A percentile compares a stretch with the other conserved stretches of the same genome.
Conservation (phyloP, 1,140 invertebrate species). For the Xylocopa sonorina region DNA sequence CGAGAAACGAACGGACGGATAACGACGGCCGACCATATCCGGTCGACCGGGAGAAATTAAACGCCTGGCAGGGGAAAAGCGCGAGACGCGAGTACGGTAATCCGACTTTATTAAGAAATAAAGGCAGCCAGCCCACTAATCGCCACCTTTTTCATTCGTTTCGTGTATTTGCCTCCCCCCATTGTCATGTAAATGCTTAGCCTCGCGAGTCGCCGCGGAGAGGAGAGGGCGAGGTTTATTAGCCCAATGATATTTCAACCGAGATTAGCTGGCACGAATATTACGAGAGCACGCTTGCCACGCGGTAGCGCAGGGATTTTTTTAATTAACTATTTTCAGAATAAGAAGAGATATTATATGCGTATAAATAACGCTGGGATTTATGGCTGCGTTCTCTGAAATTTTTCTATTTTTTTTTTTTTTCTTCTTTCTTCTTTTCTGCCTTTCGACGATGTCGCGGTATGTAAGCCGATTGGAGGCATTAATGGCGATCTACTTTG, state of each 20-base stretch:
- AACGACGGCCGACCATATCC: conserved; percentile 12
- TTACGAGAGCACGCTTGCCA: neutral
- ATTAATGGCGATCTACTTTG: neutral
- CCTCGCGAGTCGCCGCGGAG: too few relatives aligned
- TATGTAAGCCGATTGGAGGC: neutral
- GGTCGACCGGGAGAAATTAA: conserved; percentile 6
- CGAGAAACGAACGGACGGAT: conserved; percentile 34
- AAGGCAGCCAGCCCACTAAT: conserved; percentile 2
- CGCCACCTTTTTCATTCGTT: conserved; percentile 26
- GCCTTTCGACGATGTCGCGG: neutral
- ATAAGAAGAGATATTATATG: conserved; percentile 40
- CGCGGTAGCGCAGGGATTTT: neutral
- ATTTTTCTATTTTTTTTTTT: too few relatives aligned
- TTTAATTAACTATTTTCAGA: conserved; percentile 50
- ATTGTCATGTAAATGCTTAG: conserved; percentile 27
- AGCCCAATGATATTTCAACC: conserved; percentile 46
- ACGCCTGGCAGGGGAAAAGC: neutral
- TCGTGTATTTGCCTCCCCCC: conserved; percentile 12
- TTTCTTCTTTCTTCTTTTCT: too few relatives aligned
- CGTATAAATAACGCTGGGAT: conserved; percentile 12
- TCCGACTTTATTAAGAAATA: conserved; percentile 39
- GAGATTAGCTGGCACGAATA: conserved; percentile 33
- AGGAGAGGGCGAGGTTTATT: conserved; percentile 17
- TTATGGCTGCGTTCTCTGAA: neutral
- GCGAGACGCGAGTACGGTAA: neutral